Conservation (phyloP, 2,113 vertebrate species). For the Lota lota region DNA sequence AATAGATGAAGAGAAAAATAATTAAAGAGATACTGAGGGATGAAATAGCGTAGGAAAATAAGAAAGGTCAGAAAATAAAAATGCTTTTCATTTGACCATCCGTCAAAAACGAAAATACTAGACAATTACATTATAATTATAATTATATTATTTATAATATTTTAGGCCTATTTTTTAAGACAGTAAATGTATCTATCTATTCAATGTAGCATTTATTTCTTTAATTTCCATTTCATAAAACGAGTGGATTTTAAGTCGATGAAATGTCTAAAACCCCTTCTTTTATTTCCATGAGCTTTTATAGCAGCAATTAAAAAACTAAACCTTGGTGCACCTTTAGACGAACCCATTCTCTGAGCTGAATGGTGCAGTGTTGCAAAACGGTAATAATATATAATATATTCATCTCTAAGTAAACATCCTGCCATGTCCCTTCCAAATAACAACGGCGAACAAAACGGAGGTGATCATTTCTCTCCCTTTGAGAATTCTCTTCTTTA, state of each 20-base stretch:
- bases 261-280: slow-evolving; percentile 23
- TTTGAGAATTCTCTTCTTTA: slow-evolving; percentile 79
- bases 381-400: slow-evolving; percentile 57
- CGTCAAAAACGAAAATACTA: no score
- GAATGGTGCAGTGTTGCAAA: slow-evolving; percentile 70
- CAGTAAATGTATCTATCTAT: no score
- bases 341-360: slow-evolving; percentile 56
- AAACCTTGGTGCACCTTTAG: slow-evolving; percentile 62
- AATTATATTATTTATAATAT: no score
- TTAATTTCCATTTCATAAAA: slow-evolving; percentile 43
- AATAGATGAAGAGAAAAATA: slow-evolving; percentile 3
- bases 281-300: slow-evolving; percentile 57
- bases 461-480: slow-evolving; percentile 78
- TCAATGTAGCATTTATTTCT: not conserved
- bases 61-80: no score
- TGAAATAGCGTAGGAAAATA: not conserved
- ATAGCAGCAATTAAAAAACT: slow-evolving; percentile 73
- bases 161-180: no score
- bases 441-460: slow-evolving; percentile 74
- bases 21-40: slow-evolving; percentile 11
- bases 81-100: no score
- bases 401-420: slow-evolving; percentile 79
- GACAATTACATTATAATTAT: no score
- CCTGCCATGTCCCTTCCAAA: slow-evolving; percentile 72
- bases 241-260: slow-evolving; percentile 38